These are phyloP conservation scores for Apocheima hispidaria DNA, from an alignment of 2,888 invertebrate species.

Conservation along the genomic window DNA sequence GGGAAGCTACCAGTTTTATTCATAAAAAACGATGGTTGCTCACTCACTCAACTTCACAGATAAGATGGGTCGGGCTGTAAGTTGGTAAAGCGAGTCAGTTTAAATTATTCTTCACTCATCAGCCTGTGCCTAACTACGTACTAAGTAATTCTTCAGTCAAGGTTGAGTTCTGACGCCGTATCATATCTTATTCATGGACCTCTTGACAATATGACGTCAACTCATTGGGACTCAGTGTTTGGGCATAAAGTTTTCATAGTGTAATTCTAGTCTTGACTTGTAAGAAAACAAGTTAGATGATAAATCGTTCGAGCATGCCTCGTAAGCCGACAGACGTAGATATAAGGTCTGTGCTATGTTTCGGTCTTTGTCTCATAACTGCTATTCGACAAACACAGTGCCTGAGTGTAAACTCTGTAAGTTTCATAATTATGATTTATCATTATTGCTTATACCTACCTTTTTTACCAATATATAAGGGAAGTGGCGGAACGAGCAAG, in stretches of 20 bases:
- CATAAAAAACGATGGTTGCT: not conserved
- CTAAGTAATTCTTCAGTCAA: conserved; percentile 23
- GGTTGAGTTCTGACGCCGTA: conserved; percentile 6
- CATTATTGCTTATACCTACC: no score
- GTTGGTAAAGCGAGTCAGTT: not conserved
- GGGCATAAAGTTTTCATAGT: conserved; percentile 11
- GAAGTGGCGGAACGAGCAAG: no score
- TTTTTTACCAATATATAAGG: no score
- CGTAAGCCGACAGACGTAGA: no score
- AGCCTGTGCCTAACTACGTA: conserved; percentile 3
- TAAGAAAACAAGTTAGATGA: no score
- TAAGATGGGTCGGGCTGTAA: not conserved
- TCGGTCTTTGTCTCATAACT: no score
- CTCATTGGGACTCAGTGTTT: not conserved
- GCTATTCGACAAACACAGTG: no score
- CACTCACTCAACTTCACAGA: not conserved
- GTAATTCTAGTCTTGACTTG: not conserved
- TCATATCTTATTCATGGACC: conserved; percentile 22
- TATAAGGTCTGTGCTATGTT: no score
- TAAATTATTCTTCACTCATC: conserved; percentile 11
- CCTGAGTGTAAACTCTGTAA: no score
- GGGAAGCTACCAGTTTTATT: not conserved
- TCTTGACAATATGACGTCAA: conserved; percentile 12
- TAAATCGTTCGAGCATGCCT: no score
- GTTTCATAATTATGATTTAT: no score